Evolutionary conservation across 2,888 invertebrate species (phyloP).

Genomic region (Ectemnius lituratus): DNA sequence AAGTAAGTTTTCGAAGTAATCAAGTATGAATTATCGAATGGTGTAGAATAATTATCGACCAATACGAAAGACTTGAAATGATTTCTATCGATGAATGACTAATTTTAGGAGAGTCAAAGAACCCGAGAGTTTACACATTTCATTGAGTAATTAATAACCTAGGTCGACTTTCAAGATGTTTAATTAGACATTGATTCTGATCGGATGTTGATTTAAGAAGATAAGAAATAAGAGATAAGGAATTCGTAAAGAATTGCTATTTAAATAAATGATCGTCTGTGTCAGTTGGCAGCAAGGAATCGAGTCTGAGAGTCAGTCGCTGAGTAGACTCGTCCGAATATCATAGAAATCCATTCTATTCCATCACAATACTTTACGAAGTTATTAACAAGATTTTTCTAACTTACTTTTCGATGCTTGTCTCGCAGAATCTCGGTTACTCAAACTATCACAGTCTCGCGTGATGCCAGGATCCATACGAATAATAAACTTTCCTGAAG

Average conservation of each 20-base stretch:
- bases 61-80: no score
- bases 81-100: no score
- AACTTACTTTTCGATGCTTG: constrained; percentile 41
- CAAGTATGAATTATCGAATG: no score
- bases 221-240: no score
- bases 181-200: no score
- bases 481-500: constrained; percentile 49
- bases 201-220: no score
- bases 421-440: constrained; percentile 34
- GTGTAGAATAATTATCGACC: no score
- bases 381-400: constrained; percentile 1
- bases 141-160: no score
- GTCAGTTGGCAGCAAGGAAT: constrained; percentile 33
- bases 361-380: not conserved
- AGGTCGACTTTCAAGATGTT: no score
- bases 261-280: constrained; percentile 37
- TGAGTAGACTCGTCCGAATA: not conserved
- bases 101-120: no score
- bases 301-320: not conserved
- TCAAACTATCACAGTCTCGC: constrained; percentile 33
- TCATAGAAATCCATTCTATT: not conserved
- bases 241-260: not conserved
- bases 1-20: no score
- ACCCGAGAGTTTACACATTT: no score
- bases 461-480: constrained; percentile 47